Evolutionary conservation across 2,888 invertebrate species (phyloP).

Genomic region (Calephelis perditalis): DNA sequence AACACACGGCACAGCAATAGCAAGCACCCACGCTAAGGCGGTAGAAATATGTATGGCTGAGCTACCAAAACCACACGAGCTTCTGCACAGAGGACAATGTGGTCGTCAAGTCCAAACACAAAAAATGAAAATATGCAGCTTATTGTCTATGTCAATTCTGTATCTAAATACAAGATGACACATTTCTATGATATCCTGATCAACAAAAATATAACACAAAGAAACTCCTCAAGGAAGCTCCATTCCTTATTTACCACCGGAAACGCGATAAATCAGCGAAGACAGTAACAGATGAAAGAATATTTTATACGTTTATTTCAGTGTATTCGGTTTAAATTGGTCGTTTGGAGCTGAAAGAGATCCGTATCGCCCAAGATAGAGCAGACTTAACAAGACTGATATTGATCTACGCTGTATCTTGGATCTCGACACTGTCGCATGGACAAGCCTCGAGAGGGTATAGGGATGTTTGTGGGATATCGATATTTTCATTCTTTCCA

Average conservation of each 20-base stretch:
- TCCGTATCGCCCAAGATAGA: conserved; percentile 2
- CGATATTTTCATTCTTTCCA: too few relatives aligned
- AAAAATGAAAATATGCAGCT: too few relatives aligned
- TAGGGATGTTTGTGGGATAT: not conserved
- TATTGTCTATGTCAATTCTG: too few relatives aligned
- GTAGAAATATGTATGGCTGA: too few relatives aligned
- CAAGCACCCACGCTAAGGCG: too few relatives aligned
- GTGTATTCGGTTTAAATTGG: conserved; percentile 2
- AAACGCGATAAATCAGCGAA: not conserved
- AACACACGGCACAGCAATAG: too few relatives aligned
- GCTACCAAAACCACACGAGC: too few relatives aligned
- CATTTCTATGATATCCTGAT: not conserved
- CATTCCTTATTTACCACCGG: not conserved
- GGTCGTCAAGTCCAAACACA: too few relatives aligned
- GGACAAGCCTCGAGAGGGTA: not conserved
- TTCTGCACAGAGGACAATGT: too few relatives aligned
- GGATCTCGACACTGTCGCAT: conserved; percentile 1
- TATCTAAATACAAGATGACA: too few relatives aligned
- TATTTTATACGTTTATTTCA: conserved; percentile 5
- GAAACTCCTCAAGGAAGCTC: not conserved
- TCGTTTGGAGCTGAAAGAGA: conserved; percentile 5
- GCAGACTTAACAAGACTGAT: not conserved
- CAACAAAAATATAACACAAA: not conserved
- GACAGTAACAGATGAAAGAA: conserved; percentile 9
- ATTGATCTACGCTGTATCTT: conserved; percentile 4